Conservation (phyloP, 2,113 vertebrate genomes). For the Cyanoramphus novaezelandiae region DNA sequence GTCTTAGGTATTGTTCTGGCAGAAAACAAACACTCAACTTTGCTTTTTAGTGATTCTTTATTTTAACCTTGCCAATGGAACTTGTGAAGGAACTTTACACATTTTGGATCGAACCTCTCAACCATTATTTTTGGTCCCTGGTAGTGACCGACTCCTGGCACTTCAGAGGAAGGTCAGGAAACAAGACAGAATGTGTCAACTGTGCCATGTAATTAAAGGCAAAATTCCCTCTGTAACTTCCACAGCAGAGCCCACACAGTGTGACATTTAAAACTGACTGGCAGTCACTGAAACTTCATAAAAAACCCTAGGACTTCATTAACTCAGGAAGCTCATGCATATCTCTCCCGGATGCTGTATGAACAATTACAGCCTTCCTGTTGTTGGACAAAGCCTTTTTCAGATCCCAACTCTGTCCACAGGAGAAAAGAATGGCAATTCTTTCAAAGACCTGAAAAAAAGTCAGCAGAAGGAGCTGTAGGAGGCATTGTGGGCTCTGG, state of each 20-base stretch:
- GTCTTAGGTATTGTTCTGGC: background rate
- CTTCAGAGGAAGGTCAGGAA: background rate
- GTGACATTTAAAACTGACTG: constrained; percentile 35
- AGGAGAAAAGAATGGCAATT: background rate
- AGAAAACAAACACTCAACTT: background rate
- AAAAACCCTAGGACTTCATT: background rate
- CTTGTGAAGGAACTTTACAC: background rate
- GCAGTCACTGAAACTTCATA: background rate
- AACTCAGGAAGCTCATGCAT: constrained; percentile 35
- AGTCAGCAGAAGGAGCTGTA: constrained; percentile 30
- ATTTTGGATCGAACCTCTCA: background rate
- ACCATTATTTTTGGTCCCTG: background rate
- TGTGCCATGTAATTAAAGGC: background rate
- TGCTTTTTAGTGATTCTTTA: background rate
- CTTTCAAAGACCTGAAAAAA: background rate
- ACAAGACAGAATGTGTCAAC: background rate
- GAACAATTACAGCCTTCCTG: constrained; percentile 52
- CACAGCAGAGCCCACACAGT: background rate
- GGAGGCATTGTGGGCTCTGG: constrained; percentile 5
- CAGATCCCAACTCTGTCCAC: background rate
- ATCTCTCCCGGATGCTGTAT: constrained; percentile 43
- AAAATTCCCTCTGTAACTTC: background rate
- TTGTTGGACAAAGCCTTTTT: constrained; percentile 35
- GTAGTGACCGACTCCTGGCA: background rate
- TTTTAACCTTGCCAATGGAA: background rate